phyloP scores from a whole-genome alignment of 2,888 invertebrate genomes.

The Tipula unca region DNA sequence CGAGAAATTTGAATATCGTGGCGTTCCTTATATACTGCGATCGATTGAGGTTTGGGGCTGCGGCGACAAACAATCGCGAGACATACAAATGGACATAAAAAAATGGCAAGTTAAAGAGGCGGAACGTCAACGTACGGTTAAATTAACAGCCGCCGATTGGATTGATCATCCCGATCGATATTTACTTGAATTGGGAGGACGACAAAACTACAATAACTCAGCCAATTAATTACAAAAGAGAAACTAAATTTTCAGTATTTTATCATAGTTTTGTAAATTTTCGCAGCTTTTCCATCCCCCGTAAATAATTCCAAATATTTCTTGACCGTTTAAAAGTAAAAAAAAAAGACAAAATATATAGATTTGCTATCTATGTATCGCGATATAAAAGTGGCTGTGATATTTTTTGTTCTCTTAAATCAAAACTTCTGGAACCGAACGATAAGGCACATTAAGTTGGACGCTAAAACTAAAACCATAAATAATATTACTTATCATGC shows the following conservation, averaged over 20 bases:
- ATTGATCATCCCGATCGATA: constrained; percentile 92
- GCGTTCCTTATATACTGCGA: constrained; percentile 54
- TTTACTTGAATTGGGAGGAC: constrained; percentile 76
- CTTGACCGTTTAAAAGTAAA: not conserved
- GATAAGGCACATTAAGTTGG: not conserved
- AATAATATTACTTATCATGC: not conserved
- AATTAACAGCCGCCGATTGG: constrained; percentile 85
- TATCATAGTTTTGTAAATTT: not conserved
- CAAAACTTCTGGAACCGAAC: not conserved
- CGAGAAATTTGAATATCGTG: constrained; percentile 57
- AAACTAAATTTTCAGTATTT: not conserved
- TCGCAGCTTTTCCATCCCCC: not conserved
- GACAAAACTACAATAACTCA: constrained; percentile 68
- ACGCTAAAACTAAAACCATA: not conserved
- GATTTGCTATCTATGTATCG: not conserved
- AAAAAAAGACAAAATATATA: not conserved
- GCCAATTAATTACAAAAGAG: constrained; percentile 43
- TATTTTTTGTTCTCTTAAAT: not conserved
- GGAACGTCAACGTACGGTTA: constrained; percentile 76
- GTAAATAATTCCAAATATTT: not conserved
- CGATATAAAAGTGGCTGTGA: not conserved
- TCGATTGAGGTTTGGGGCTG: constrained; percentile 80
- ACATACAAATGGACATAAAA: constrained; percentile 80
- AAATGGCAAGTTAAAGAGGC: constrained; percentile 86
- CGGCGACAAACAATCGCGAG: constrained; percentile 66